phyloP scores from a whole-genome alignment of 1,140 invertebrate genomes.

The Pseudachorutes palmiensis region DNA sequence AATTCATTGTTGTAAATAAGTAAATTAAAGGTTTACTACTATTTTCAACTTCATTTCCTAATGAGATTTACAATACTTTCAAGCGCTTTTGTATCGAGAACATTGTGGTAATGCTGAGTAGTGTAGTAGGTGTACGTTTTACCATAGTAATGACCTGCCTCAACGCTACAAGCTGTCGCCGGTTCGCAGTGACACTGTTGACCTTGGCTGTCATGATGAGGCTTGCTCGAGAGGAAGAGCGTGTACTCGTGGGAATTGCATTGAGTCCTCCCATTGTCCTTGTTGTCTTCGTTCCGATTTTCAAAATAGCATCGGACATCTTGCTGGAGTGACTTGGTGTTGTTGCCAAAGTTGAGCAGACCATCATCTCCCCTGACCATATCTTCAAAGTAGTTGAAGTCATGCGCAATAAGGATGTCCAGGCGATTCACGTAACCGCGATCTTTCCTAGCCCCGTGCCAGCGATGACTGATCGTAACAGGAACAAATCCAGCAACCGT shows the following conservation, averaged over 20 bases:
- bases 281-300: not conserved
- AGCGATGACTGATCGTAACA: not conserved
- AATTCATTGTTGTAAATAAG: no score
- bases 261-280: not conserved
- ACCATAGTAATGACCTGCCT: not conserved
- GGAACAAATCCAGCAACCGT: not conserved
- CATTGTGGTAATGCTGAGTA: not conserved
- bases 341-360: not conserved
- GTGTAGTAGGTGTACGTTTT: not conserved
- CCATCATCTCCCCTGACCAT: not conserved
- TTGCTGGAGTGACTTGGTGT: not conserved
- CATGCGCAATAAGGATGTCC: not conserved
- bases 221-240: not conserved
- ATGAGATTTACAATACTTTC: not conserved
- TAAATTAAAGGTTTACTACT: no score
- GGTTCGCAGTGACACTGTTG: not conserved
- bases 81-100: not conserved
- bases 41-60: no score
- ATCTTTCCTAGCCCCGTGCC: conserved; percentile 6
- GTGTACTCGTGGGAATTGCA: not conserved
- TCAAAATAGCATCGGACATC: not conserved
- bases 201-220: not conserved
- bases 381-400: not conserved
- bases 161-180: not conserved
- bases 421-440: not conserved